Base-by-base conservation (phyloP, 64 coral and sea anemone species). In the Pocillopora verrucosa region DNA sequence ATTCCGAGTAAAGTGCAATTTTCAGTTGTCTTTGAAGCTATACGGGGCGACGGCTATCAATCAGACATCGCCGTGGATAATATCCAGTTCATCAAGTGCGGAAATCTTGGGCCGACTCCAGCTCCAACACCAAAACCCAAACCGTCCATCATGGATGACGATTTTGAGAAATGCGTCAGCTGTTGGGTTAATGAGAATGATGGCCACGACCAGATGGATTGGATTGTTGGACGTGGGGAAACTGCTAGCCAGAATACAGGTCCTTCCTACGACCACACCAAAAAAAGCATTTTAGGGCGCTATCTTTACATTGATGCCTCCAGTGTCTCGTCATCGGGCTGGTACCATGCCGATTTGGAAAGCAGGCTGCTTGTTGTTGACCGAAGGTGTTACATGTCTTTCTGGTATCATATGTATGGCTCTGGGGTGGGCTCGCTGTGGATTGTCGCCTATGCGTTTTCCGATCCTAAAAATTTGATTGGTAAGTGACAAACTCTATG, bases 321-420 rank as follows among this genome's bases (percentile, higher is more conserved):
- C 9, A 73, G 82, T 38, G 64, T 65, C 2, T 25, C 17, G 0
- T n/a, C 6, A 15, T 5, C 62, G 17, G 76, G 73, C 5, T 92
- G 90, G 90, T 75, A 60, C 36, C 94, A 96, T 61, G 94, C 94
- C 83, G 94, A 96, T 36, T 73, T 96, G 75, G 94, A 96, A 57
- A 96, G 94, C 60, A 78, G 91, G 75, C 58, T 80, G 51, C 77
- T 96, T 56, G 73, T 84, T 2, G 57, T 96, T 26, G 72, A 90
- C n/a, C 73, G 90, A 13, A 79, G 72, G 25, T 93, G 94, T 56
- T 96, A 87, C 82, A 96, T 96, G 91, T 75, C 94, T 0, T 96
- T 96, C 91, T 96, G 91, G 91, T 96, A 96, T 59, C 94, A 96
- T 19, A 96, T 93, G 91, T 96, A 93, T 45, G 94, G 94, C n/a